These are phyloP conservation scores for Limnodromus scolopaceus DNA, from an alignment of 2,797 vertebrate species.

Conservation along the genomic window DNA sequence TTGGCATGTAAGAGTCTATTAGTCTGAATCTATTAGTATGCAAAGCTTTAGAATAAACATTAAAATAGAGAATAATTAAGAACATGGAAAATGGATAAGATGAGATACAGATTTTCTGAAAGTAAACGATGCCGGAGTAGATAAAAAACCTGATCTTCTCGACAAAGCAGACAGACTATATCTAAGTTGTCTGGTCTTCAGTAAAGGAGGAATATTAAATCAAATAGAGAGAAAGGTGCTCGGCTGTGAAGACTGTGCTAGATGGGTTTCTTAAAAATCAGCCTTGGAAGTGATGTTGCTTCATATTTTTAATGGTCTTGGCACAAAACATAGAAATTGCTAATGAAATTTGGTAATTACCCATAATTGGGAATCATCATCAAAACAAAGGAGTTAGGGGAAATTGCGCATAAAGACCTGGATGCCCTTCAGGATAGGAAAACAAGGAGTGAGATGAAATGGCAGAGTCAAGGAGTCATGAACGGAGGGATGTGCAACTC, in stretches of 20 bases:
- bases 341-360: not conserved
- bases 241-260: not conserved
- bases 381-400: not conserved
- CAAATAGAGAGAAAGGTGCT: not conserved
- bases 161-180: not conserved
- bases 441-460: not conserved
- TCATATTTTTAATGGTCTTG: not conserved
- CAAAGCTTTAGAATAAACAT: conserved; percentile 43
- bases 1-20: not conserved
- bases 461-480: not conserved
- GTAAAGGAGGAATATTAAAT: not conserved
- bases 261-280: not conserved
- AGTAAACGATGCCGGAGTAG: conserved; percentile 6
- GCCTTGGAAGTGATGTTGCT: not conserved
- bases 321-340: not conserved
- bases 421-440: not conserved
- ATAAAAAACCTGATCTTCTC: conserved; percentile 37
- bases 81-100: not conserved
- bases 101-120: not conserved
- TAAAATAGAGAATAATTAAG: conserved; percentile 44
- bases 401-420: not conserved
- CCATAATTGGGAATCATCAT: not conserved
- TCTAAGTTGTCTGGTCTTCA: not conserved
- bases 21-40: not conserved
- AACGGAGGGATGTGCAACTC: not conserved